Base-by-base conservation (phyloP, 1,140 invertebrate genomes). In the Heliconius eleuchia region DNA sequence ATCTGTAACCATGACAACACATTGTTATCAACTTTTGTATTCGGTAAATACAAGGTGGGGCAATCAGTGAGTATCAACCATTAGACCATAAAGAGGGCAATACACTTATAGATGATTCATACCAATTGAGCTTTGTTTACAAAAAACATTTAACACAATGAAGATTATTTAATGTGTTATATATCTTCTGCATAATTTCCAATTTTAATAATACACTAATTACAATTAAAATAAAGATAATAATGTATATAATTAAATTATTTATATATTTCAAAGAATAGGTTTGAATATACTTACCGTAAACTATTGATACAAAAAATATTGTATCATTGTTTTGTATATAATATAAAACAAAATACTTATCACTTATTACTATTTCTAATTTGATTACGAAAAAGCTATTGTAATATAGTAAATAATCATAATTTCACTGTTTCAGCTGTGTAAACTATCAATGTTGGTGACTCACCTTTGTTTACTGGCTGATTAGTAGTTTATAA, bases 41-140 rank as follows among this genome's bases (percentile, higher is more conserved):
- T 42, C 46, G 19, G 55, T 66, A 46, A 60, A 73, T 70, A 74
- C 72, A 16, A 73, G 77, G 60, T 71, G 42, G 30, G 42, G 42
- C 66, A 60, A 76, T 76, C 37, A 66, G 18, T 66, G 37, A 19
- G 37, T 82, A 79, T 83, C 84, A 79, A 73, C 77, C 74, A 80
- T 73, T 80, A 52, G 79, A 78, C 74, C 73, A 42, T 81, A 52
- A 74, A 76, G 74, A 79, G 78, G 55, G 79, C 82, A 87, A 85
- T 85, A 83, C 77, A 70, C 79, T 74, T 80, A 27, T 77, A 60
- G 16, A 34, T 87, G 84, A 87, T 34, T 85, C 84, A 85, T 80
- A 60, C 73, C 74, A 30, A 66, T 66, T 66, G 27, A 66, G 23
- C 23, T 27, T 66, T 66, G 60, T 66, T 30, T 66, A 66, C 11